A percentile compares a stretch with the other conserved stretches of the same genome.
phyloP scores from a whole-genome alignment of 2,797 vertebrate genomes.

The Triplophysa yarkandensis region DNA sequence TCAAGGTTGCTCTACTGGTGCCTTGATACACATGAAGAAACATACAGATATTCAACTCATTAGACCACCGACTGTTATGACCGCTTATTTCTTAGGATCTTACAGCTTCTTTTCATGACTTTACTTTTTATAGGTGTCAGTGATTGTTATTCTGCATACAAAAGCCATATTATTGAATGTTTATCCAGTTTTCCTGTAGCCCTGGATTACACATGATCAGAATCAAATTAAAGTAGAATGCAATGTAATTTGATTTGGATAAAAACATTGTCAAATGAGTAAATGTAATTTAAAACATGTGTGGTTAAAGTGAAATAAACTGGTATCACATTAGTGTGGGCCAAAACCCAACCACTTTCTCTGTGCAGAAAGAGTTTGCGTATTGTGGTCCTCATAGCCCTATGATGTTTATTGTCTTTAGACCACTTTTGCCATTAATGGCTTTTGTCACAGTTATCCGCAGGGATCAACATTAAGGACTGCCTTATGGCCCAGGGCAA shows the following conservation, averaged over 20 bases:
- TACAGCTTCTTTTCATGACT: background rate
- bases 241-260: too few species aligned
- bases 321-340: constrained; percentile 13
- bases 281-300: too few species aligned
- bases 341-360: constrained; percentile 19
- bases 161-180: background rate
- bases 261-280: too few species aligned
- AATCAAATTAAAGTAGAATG: too few species aligned
- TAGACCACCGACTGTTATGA: constrained; percentile 20
- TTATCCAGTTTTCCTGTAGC: background rate
- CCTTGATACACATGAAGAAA: constrained; percentile 38
- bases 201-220: too few species aligned
- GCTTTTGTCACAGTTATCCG: constrained; percentile 63
- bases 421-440: constrained; percentile 66
- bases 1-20: constrained; percentile 36
- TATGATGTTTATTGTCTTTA: constrained; percentile 63
- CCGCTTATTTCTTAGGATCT: constrained; percentile 1
- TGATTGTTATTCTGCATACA: background rate
- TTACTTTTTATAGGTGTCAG: background rate
- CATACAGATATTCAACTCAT: constrained; percentile 28
- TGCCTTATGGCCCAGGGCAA: too few species aligned
- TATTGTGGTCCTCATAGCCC: constrained; percentile 55
- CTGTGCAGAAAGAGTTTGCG: constrained; percentile 52
- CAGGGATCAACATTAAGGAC: too few species aligned
- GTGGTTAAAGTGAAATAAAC: constrained; percentile 3